These are phyloP conservation scores for Cololabis saira DNA, from an alignment of 2,113 vertebrate species.

Conservation along the genomic window DNA sequence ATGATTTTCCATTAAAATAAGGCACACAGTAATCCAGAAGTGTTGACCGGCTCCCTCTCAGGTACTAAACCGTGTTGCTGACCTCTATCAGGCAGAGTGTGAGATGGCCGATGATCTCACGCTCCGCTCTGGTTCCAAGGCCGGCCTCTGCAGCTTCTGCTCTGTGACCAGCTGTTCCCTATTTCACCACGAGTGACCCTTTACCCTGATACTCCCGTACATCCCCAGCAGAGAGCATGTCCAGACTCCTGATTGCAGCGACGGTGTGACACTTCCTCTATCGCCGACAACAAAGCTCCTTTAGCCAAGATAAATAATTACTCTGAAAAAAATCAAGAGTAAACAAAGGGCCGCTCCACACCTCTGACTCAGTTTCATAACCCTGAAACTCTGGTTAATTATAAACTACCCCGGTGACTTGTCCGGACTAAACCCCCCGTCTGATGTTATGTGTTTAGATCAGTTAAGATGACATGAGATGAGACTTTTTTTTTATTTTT, in stretches of 20 bases:
- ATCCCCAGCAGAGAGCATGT: constrained; percentile 30
- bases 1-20: too few species aligned
- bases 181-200: constrained; percentile 51
- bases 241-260: constrained; percentile 48
- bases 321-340: constrained; percentile 8
- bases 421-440: background rate
- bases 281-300: background rate
- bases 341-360: background rate
- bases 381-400: constrained; percentile 24
- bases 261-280: constrained; percentile 22
- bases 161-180: constrained; percentile 58
- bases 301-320: constrained; percentile 27
- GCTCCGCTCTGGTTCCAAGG: constrained; percentile 49
- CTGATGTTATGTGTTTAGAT: constrained; percentile 1
- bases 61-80: constrained; percentile 61
- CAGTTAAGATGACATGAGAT: background rate
- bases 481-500: background rate
- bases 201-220: constrained; percentile 34
- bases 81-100: constrained; percentile 66
- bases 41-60: constrained; percentile 46
- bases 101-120: constrained; percentile 60
- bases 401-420: constrained; percentile 7
- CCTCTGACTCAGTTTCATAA: background rate
- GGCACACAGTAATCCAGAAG: constrained; percentile 50
- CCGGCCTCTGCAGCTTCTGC: constrained; percentile 43